A percentile compares a stretch with the other conserved stretches of the same genome.
phyloP scores from a whole-genome alignment of 2,113 vertebrate genomes.

The Notarius lentiginosus region DNA sequence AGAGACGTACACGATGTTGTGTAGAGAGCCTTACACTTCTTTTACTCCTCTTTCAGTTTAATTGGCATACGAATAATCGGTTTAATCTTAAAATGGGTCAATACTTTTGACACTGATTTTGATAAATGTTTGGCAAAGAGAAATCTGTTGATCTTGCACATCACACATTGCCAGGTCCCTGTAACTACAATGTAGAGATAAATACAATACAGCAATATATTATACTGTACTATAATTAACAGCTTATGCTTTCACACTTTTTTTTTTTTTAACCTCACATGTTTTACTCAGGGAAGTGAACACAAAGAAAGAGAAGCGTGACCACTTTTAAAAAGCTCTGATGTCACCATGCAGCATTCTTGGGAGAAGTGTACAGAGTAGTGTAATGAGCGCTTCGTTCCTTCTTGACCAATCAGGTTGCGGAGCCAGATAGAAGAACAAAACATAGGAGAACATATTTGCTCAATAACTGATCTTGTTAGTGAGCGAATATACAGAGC shows the following conservation, averaged over 20 bases:
- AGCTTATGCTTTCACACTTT: background rate
- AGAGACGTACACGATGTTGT: background rate
- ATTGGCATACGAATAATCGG: background rate
- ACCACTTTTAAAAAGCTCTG: too few species aligned
- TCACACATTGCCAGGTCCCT: background rate
- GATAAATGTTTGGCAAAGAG: background rate
- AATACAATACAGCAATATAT: conserved; percentile 1
- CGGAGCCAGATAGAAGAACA: background rate
- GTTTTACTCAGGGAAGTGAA: background rate
- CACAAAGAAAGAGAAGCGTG: background rate
- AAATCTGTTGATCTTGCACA: background rate
- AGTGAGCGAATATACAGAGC: background rate
- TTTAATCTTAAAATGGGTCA: background rate
- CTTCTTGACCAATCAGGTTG: background rate
- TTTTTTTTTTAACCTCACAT: background rate
- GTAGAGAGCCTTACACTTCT: background rate
- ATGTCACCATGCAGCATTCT: background rate
- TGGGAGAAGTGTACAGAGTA: background rate
- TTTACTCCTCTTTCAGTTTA: background rate
- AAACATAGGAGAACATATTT: background rate
- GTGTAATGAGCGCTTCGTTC: background rate
- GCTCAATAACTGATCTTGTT: background rate
- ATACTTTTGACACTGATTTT: background rate
- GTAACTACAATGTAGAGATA: conserved; percentile 10
- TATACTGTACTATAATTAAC: background rate